Evolutionary conservation across 2,113 vertebrate species (phyloP).

Genomic region (Danionella cerebrum): DNA sequence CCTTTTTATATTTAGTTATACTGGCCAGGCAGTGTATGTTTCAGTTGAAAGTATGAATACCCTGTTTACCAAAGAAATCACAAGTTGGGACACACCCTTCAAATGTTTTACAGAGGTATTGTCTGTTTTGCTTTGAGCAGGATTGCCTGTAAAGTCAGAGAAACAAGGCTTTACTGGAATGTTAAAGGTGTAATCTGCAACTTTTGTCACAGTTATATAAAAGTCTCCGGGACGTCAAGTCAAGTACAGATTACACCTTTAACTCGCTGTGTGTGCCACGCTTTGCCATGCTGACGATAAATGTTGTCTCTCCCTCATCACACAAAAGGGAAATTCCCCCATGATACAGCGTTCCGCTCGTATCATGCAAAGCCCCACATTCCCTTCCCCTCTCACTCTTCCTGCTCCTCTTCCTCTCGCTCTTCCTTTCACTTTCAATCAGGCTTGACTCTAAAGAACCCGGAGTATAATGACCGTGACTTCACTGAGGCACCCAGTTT

Average conservation of each 20-base stretch:
- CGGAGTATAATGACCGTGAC: constrained; percentile 79
- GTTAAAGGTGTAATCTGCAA: constrained; percentile 3
- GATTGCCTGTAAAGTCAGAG: background rate
- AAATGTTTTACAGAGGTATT: background rate
- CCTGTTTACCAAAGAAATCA: too few species aligned
- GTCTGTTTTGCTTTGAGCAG: background rate
- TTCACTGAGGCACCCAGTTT: constrained; percentile 85
- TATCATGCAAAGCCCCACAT: constrained; percentile 61
- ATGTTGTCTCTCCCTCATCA: constrained; percentile 60
- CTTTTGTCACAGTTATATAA: too few species aligned
- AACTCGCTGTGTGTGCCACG: background rate
- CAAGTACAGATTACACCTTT: constrained; percentile 2
- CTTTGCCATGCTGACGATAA: constrained; percentile 19
- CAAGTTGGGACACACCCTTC: background rate
- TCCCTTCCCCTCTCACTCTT: constrained; percentile 51
- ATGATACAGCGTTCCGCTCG: constrained; percentile 55
- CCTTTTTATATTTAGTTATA: too few species aligned
- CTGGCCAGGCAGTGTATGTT: too few species aligned
- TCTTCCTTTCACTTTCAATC: constrained; percentile 49
- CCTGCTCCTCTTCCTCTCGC: constrained; percentile 53
- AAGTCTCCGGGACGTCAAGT: too few species aligned
- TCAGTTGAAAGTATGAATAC: too few species aligned
- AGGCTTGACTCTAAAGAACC: constrained; percentile 79
- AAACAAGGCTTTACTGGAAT: background rate
- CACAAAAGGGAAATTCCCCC: constrained; percentile 56